Conservation (phyloP, 2,113 vertebrate genomes). For the Aegithalos caudatus region DNA sequence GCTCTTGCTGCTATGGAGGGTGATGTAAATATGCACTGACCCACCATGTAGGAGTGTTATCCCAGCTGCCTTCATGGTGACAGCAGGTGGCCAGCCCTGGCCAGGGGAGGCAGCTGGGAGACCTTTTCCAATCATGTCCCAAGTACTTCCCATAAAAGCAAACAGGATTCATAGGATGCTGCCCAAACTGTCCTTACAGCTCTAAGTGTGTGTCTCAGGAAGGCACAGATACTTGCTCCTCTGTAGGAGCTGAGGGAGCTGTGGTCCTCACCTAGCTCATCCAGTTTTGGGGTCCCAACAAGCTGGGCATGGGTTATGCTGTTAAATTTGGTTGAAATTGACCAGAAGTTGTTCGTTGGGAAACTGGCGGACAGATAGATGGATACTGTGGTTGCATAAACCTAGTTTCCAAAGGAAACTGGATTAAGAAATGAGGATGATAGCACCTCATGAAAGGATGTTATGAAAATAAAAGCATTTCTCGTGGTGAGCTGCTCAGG, state of each 20-base stretch:
- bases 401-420: neutral
- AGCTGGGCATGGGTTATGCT: fast-evolving
- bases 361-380: neutral
- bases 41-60: neutral
- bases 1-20: neutral
- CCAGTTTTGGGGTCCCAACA: neutral
- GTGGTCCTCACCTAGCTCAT: neutral
- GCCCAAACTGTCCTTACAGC: neutral
- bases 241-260: neutral
- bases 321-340: neutral
- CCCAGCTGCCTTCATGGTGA: neutral
- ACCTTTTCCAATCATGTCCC: fast-evolving
- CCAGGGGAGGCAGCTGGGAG: neutral
- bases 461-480: neutral
- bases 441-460: neutral
- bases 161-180: neutral
- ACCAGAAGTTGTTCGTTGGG: neutral
- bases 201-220: fast-evolving
- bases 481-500: neutral
- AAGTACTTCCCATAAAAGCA: neutral
- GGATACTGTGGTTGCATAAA: neutral
- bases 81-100: neutral
- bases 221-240: fast-evolving
- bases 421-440: neutral
- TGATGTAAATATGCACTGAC: neutral